phyloP scores from a whole-genome alignment of 2,797 vertebrate genomes.

The Linurgus olivaceus region DNA sequence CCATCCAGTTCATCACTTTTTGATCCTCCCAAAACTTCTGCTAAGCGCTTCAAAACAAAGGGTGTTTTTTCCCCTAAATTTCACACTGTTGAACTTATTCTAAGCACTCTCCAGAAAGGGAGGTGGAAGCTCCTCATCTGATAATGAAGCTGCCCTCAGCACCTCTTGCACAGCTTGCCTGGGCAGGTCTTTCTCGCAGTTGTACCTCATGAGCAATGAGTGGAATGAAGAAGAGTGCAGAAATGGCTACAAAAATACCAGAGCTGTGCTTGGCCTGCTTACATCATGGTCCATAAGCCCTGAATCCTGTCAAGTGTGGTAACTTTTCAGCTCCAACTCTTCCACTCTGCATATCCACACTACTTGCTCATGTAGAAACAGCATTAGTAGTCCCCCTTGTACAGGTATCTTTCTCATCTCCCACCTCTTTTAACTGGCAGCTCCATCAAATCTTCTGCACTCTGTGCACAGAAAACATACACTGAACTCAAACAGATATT shows the following conservation, averaged over 20 bases:
- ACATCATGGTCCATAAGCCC: neutral
- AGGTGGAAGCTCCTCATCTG: neutral
- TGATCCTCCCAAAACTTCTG: neutral
- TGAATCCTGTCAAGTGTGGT: accelerated
- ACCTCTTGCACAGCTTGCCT: neutral
- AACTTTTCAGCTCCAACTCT: neutral
- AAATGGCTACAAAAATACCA: neutral
- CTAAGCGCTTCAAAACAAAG: neutral
- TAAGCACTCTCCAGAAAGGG: neutral
- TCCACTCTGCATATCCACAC: neutral
- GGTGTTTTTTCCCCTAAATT: neutral
- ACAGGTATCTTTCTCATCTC: neutral
- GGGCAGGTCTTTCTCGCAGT: neutral
- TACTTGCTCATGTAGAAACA: neutral
- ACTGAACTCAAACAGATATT: neutral
- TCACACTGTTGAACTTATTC: neutral
- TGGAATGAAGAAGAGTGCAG: neutral
- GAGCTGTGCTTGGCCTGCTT: neutral
- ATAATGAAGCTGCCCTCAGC: neutral
- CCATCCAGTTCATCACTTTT: neutral
- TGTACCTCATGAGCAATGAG: neutral
- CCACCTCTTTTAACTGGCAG: neutral
- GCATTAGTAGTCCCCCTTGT: neutral
- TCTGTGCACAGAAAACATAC: neutral
- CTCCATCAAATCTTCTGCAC: neutral